A percentile compares a stretch with the other conserved stretches of the same genome.
Conservation (phyloP, 1,140 invertebrate genomes). For the Heliconius melpomene region DNA sequence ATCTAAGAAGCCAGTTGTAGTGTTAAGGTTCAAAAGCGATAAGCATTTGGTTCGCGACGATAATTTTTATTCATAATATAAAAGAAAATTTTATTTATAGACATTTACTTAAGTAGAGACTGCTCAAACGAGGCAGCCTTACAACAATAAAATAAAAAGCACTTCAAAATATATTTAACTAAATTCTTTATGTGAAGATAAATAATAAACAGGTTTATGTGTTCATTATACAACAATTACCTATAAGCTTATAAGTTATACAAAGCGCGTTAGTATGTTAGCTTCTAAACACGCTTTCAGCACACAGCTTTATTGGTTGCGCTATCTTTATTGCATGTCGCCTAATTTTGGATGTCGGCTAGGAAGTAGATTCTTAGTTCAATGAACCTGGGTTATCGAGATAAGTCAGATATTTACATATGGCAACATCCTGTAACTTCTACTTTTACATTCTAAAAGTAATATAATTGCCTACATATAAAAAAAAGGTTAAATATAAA, state of each 20-base stretch:
- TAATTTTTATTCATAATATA: neutral
- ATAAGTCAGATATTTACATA: slow-evolving; percentile 37
- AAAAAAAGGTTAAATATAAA: too few species aligned
- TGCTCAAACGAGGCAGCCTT: neutral
- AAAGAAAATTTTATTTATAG: neutral
- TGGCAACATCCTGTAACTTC: slow-evolving; percentile 43
- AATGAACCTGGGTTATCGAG: slow-evolving; percentile 57
- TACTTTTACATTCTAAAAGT: neutral
- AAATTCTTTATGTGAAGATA: too few species aligned
- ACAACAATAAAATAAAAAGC: too few species aligned
- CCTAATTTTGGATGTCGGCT: slow-evolving; percentile 54
- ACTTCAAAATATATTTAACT: too few species aligned
- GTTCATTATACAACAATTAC: too few species aligned
- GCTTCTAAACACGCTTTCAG: slow-evolving; percentile 6
- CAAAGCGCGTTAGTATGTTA: neutral
- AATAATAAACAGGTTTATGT: too few species aligned
- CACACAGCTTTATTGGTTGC: slow-evolving; percentile 26
- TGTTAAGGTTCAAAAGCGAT: slow-evolving; percentile 70
- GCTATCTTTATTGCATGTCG: slow-evolving; percentile 50
- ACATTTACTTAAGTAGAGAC: neutral
- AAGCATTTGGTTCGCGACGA: slow-evolving; percentile 29
- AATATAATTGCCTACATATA: too few species aligned
- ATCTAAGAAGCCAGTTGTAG: slow-evolving; percentile 68
- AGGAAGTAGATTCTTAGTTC: slow-evolving; percentile 51
- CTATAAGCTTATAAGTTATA: neutral